A percentile compares a stretch with the other conserved stretches of the same genome.
Conservation (phyloP, 2,797 vertebrate genomes). For the Scyliorhinus canicula region DNA sequence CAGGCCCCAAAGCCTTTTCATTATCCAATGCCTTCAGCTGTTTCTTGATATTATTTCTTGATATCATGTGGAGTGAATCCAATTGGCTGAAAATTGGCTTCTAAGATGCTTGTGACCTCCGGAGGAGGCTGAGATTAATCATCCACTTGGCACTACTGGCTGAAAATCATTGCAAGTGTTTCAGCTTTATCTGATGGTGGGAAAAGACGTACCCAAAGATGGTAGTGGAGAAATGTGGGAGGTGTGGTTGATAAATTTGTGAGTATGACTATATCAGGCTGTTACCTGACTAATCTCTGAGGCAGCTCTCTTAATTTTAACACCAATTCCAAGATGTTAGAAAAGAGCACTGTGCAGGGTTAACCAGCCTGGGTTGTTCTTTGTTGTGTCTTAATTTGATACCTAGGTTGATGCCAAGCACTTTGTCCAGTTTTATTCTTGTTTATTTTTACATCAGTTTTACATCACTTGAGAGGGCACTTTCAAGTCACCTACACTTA, state of each 20-base stretch:
- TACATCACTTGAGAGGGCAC: not conserved
- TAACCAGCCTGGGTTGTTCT: not conserved
- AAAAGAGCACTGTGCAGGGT: not conserved
- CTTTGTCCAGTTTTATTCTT: not conserved
- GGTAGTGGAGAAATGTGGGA: not conserved
- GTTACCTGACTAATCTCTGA: not conserved
- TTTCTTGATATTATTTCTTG: too few species aligned
- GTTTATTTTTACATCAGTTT: not conserved
- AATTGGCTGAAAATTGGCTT: too few species aligned
- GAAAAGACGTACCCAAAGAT: not conserved
- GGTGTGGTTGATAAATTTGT: not conserved
- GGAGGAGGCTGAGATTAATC: too few species aligned
- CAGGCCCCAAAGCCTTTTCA: too few species aligned
- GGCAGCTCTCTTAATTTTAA: not conserved
- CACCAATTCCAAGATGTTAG: not conserved
- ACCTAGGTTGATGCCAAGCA: not conserved
- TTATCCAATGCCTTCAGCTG: too few species aligned
- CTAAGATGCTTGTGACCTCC: too few species aligned
- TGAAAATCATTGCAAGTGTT: too few species aligned
- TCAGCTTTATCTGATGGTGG: not conserved
- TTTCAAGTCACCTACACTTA: too few species aligned
- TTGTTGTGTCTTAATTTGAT: not conserved
- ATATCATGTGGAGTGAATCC: too few species aligned
- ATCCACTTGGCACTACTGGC: too few species aligned
- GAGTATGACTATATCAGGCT: not conserved